phyloP scores from a whole-genome alignment of 2,888 invertebrate genomes.

The Cheilosia pagana region DNA sequence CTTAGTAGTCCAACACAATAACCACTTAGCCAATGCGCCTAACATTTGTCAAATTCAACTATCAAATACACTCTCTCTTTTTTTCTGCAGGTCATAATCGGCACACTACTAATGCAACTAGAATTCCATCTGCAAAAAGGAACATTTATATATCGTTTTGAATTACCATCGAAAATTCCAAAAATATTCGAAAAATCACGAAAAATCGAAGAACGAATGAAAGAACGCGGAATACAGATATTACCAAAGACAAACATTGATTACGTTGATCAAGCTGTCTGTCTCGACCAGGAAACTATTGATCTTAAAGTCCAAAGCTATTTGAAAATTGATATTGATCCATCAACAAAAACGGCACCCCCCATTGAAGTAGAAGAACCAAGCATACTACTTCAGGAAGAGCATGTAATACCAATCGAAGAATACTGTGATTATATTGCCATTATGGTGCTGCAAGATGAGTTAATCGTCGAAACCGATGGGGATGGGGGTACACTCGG shows the following conservation, averaged over 20 bases:
- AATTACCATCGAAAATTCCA: constrained; percentile 21
- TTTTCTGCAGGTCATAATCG: constrained; percentile 26
- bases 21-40: too few relatives aligned
- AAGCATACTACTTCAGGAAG: neutral
- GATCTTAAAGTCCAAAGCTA: constrained; percentile 2
- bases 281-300: constrained; percentile 14
- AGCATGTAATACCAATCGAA: constrained; percentile 5
- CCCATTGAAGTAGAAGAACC: neutral
- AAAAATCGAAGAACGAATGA: constrained; percentile 14
- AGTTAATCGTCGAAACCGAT: constrained; percentile 1
- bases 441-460: constrained; percentile 14
- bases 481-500: constrained; percentile 13
- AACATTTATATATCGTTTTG: constrained; percentile 23
- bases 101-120: constrained; percentile 38
- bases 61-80: neutral
- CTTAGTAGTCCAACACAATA: too few relatives aligned
- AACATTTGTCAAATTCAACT: too few relatives aligned
- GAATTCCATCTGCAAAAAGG: constrained; percentile 35
- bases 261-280: constrained; percentile 11
- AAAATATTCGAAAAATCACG: constrained; percentile 6
- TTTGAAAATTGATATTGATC: neutral
- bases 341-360: neutral
- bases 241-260: constrained; percentile 23
- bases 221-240: constrained; percentile 10
- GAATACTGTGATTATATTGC: constrained; percentile 31